phyloP scores from a whole-genome alignment of 2,797 vertebrate species.

The Sebastes cheni region DNA sequence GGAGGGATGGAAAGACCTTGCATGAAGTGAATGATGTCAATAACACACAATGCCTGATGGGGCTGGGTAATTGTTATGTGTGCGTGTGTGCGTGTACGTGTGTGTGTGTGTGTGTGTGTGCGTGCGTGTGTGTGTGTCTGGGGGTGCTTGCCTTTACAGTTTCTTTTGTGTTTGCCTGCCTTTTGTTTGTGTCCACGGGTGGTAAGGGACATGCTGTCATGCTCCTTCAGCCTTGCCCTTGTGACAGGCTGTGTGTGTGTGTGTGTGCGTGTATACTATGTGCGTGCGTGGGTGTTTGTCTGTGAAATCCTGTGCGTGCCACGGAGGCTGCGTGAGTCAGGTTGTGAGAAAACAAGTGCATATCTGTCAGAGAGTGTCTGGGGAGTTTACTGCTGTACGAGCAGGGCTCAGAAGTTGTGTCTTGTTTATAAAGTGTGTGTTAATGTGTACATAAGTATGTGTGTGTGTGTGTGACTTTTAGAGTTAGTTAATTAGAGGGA shows the following conservation, averaged over 20 bases:
- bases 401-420: constrained; percentile 21
- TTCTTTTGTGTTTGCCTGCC: constrained; percentile 64
- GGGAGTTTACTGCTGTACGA: constrained; percentile 46
- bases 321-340: constrained; percentile 49
- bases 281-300: constrained; percentile 33
- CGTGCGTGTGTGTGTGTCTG: constrained; percentile 10
- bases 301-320: constrained; percentile 61
- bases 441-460: background rate
- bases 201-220: constrained; percentile 70
- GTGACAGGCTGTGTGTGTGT: constrained; percentile 24
- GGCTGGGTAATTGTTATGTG: constrained; percentile 48
- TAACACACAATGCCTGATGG: constrained; percentile 64
- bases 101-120: constrained; percentile 9
- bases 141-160: constrained; percentile 49
- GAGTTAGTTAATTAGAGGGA: background rate
- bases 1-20: constrained; percentile 66
- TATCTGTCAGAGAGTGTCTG: constrained; percentile 42
- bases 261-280: background rate
- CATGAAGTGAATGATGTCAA: constrained; percentile 75
- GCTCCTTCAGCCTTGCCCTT: constrained; percentile 60
- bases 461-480: background rate
- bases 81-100: background rate
- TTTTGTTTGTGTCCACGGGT: constrained; percentile 71
- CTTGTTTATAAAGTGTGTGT: constrained; percentile 8
- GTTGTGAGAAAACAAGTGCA: constrained; percentile 65